phyloP scores from a whole-genome alignment of 2,797 vertebrate genomes.

The Xiphophorus birchmanni region DNA sequence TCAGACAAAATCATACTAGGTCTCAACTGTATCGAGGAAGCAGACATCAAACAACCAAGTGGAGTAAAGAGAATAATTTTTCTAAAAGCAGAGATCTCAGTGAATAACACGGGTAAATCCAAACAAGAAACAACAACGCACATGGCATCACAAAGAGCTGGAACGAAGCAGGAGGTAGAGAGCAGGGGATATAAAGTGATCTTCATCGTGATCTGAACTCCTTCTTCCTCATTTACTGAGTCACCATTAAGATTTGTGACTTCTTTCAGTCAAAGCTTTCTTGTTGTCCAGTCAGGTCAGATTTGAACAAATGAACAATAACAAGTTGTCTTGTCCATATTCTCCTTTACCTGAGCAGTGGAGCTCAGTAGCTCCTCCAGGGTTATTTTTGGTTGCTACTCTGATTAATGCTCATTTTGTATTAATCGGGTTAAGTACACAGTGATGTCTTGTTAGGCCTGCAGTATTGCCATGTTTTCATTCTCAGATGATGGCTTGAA shows the following conservation, averaged over 20 bases:
- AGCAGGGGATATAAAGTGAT: background rate
- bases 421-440: too few relatives aligned
- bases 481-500: too few relatives aligned
- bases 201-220: background rate
- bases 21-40: background rate
- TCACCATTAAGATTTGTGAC: background rate
- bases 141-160: background rate
- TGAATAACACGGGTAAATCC: background rate
- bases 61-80: background rate
- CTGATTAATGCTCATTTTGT: too few relatives aligned
- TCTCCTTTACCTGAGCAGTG: background rate
- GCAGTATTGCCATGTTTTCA: too few relatives aligned
- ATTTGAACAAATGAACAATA: background rate
- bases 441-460: too few relatives aligned
- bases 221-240: background rate
- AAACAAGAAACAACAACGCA: background rate
- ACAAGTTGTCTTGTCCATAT: background rate
- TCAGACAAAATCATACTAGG: background rate
- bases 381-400: too few relatives aligned
- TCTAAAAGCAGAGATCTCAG: background rate
- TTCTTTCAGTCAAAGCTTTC: background rate
- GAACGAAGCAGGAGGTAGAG: background rate
- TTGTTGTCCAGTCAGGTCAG: background rate
- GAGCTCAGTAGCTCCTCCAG: background rate
- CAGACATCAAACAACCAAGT: background rate